Evolutionary conservation across 2,797 vertebrate genomes (phyloP).

Genomic region (Crypturellus tataupa): DNA sequence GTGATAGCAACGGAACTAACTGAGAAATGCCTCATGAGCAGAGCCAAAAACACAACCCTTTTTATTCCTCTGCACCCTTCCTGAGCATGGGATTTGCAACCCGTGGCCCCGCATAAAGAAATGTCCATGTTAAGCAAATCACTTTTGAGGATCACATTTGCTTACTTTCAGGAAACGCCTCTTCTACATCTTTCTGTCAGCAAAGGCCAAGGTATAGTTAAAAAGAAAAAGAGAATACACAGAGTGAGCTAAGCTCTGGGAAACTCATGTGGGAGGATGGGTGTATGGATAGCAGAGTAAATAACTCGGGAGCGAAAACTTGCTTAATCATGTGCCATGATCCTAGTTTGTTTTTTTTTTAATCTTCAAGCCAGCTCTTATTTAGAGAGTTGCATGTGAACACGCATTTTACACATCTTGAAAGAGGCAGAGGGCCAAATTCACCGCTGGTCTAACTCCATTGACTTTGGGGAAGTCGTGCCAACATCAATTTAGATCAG

Average conservation of each 20-base stretch:
- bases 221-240: constrained; percentile 17
- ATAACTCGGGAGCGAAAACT: neutral
- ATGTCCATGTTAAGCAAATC: neutral
- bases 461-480: neutral
- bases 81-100: neutral
- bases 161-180: neutral
- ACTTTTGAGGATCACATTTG: neutral
- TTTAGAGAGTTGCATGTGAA: neutral
- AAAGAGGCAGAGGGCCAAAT: neutral
- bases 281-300: neutral
- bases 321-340: neutral
- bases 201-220: neutral
- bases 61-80: neutral
- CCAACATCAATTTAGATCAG: neutral
- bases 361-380: neutral
- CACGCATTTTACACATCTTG: neutral
- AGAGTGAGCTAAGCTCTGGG: neutral
- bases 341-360: neutral
- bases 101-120: neutral
- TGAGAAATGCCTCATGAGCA: neutral
- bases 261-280: neutral
- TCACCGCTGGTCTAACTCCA: too few relatives aligned
- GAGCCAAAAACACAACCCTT: neutral
- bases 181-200: neutral
- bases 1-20: constrained; percentile 64